Percentiles rank a stretch among this genome's conserved stretches.
Conservation (phyloP, 2,888 invertebrate species). For the Andrena minutula region DNA sequence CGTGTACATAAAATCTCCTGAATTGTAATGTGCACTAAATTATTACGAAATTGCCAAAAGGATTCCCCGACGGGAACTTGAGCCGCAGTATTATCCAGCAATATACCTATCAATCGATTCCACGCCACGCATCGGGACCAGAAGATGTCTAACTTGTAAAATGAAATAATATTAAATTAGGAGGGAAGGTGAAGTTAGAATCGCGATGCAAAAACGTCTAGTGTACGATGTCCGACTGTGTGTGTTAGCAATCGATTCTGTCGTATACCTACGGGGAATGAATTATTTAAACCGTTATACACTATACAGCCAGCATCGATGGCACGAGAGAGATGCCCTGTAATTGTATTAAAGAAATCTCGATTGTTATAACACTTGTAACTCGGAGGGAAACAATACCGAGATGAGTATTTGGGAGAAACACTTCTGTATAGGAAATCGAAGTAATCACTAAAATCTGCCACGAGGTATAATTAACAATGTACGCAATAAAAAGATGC, state of each 20-base stretch:
- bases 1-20: slow-evolving; percentile 16
- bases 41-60: slow-evolving; percentile 43
- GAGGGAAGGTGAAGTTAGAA: slow-evolving; percentile 19
- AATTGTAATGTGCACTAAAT: slow-evolving; percentile 37
- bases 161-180: slow-evolving; percentile 12
- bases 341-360: slow-evolving; percentile 1
- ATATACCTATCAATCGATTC: slow-evolving; percentile 49
- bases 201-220: slow-evolving; percentile 53
- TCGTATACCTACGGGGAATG: slow-evolving; percentile 49
- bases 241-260: slow-evolving; percentile 70
- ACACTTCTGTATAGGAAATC: background rate
- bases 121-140: slow-evolving; percentile 57
- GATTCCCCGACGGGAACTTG: slow-evolving; percentile 22
- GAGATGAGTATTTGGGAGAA: slow-evolving; percentile 1
- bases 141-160: slow-evolving; percentile 54
- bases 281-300: slow-evolving; percentile 50
- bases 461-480: slow-evolving; percentile 6
- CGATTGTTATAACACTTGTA: slow-evolving; percentile 1
- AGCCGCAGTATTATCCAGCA: slow-evolving; percentile 60
- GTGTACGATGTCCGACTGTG: slow-evolving; percentile 74
- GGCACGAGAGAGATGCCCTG: too few relatives aligned
- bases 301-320: too few relatives aligned
- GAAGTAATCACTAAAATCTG: slow-evolving; percentile 21
- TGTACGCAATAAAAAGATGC: slow-evolving; percentile 24
- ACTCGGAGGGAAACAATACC: background rate